Conservation (phyloP, 2,797 vertebrate species). For the Notolepis coatsorum region DNA sequence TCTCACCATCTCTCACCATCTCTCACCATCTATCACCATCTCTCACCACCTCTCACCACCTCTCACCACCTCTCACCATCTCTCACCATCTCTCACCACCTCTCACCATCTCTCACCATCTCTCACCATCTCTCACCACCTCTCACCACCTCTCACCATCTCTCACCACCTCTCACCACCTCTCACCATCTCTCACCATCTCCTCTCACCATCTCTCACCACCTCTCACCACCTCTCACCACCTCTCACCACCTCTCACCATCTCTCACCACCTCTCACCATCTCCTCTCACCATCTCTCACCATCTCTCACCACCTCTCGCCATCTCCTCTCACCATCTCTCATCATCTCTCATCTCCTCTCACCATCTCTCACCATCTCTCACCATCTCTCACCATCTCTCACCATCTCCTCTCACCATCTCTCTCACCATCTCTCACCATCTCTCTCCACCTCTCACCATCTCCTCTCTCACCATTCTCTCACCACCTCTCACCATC, state of each 20-base stretch:
- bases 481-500: constrained; percentile 40
- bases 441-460: constrained; percentile 40
- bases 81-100: constrained; percentile 40
- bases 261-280: constrained; percentile 40
- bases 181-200: constrained; percentile 42
- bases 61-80: constrained; percentile 39
- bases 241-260: constrained; percentile 40
- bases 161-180: constrained; percentile 40
- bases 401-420: constrained; percentile 37
- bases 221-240: constrained; percentile 40
- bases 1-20: constrained; percentile 40
- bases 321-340: constrained; percentile 39
- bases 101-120: constrained; percentile 40
- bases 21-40: constrained; percentile 40
- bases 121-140: constrained; percentile 40
- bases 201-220: constrained; percentile 36
- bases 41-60: constrained; percentile 40
- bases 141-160: constrained; percentile 39
- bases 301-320: constrained; percentile 40
- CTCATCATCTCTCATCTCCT: constrained; percentile 39
- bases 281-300: constrained; percentile 45
- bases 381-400: constrained; percentile 40
- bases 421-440: constrained; percentile 41
- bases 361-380: constrained; percentile 40
- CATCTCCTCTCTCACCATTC: no score